Percentiles rank a stretch among this genome's conserved stretches.
These are phyloP conservation scores for Tympanoctomys barrerae DNA, from an alignment of 2,797 vertebrate genomes.

Conservation along the genomic window DNA sequence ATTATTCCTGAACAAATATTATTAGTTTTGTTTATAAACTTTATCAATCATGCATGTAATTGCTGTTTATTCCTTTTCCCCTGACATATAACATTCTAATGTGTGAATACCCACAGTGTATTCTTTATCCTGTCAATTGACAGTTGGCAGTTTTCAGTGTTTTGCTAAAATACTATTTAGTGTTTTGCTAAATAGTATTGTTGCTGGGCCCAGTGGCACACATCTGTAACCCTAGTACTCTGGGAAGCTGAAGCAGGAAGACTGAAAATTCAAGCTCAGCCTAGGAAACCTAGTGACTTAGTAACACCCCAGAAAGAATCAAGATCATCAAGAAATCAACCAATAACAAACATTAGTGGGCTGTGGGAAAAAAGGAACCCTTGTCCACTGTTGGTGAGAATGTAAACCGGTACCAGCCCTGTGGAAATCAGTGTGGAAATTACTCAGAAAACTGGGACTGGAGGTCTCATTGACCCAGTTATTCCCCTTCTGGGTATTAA, in stretches of 20 bases:
- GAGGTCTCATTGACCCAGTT: too few relatives aligned
- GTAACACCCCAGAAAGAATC: neutral
- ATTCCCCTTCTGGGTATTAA: too few relatives aligned
- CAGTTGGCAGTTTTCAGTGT: neutral
- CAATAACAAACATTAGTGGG: too few relatives aligned
- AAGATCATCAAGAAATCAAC: too few relatives aligned
- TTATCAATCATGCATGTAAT: conserved; percentile 61
- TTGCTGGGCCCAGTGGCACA: neutral
- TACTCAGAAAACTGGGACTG: too few relatives aligned
- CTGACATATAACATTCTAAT: conserved; percentile 9
- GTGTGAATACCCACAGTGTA: conserved; percentile 42
- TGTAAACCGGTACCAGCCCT: too few relatives aligned
- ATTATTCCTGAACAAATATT: conserved; percentile 37
- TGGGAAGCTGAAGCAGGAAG: neutral
- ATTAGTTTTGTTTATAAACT: conserved; percentile 62
- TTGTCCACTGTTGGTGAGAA: too few relatives aligned
- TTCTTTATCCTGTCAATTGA: conserved; percentile 39
- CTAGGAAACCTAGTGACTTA: neutral
- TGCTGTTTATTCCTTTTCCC: conserved; percentile 54
- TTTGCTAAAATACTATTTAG: neutral
- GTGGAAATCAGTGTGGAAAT: too few relatives aligned
- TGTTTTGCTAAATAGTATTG: conserved; percentile 25
- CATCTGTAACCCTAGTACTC: neutral
- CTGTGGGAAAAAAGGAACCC: too few relatives aligned
- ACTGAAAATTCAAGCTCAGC: neutral